These are phyloP conservation scores for Tamandua tetradactyla DNA, from an alignment of 2,797 vertebrate genomes.

Conservation along the genomic window DNA sequence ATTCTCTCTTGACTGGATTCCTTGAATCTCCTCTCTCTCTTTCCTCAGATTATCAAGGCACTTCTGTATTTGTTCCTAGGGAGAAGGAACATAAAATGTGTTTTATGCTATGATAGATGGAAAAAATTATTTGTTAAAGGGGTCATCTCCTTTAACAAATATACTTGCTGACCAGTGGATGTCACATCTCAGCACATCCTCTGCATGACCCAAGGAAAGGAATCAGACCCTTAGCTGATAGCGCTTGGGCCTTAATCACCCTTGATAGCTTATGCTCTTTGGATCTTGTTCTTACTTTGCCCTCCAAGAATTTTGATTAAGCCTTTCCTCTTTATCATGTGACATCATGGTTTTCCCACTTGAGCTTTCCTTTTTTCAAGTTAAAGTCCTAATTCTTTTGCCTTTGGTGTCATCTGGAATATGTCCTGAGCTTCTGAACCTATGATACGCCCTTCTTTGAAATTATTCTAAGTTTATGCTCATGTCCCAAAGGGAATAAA, in stretches of 20 bases:
- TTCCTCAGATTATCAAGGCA: slow-evolving; percentile 71
- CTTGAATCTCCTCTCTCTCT: slow-evolving; percentile 73
- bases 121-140: not conserved
- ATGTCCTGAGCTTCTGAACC: not conserved
- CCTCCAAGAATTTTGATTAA: not conserved
- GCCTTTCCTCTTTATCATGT: not conserved
- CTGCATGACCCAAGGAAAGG: not conserved
- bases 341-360: not conserved
- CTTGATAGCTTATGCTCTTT: not conserved
- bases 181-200: not conserved
- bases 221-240: not conserved
- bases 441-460: not conserved
- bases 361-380: not conserved
- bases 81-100: not conserved
- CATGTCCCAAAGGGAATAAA: not conserved
- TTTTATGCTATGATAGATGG: not conserved
- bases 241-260: not conserved
- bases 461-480: not conserved
- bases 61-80: slow-evolving; percentile 77
- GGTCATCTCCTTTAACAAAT: no score
- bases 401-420: not conserved
- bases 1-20: slow-evolving; percentile 68
- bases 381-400: not conserved
- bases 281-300: not conserved
- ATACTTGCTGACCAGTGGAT: no score